phyloP scores from a whole-genome alignment of 2,888 invertebrate genomes.

The Odiellus spinosus region DNA sequence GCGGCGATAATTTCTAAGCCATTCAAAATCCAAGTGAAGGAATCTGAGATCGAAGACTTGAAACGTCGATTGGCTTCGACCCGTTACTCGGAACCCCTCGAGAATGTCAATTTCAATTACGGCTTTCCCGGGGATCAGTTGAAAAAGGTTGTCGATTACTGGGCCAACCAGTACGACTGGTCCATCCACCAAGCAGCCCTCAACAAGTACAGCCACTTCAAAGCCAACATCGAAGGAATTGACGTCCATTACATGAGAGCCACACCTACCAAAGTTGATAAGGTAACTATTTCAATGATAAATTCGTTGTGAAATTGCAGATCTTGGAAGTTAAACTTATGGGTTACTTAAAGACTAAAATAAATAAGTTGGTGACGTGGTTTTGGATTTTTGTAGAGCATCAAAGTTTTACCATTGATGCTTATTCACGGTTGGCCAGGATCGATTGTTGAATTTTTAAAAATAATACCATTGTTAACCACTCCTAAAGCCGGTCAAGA shows the following conservation, averaged over 20 bases:
- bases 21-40: not conserved
- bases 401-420: constrained; percentile 44
- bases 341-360: too few species aligned
- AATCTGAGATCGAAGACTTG: constrained; percentile 25
- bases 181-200: constrained; percentile 45
- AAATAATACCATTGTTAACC: constrained; percentile 48
- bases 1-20: not conserved
- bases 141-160: constrained; percentile 52
- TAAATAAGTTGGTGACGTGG: too few species aligned
- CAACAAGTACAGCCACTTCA: constrained; percentile 57
- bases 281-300: too few species aligned
- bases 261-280: constrained; percentile 33
- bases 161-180: constrained; percentile 62
- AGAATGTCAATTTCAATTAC: constrained; percentile 51
- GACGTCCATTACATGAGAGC: constrained; percentile 50
- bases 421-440: constrained; percentile 76
- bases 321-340: too few species aligned
- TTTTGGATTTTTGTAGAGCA: too few species aligned
- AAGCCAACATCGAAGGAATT: constrained; percentile 56
- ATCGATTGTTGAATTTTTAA: constrained; percentile 60
- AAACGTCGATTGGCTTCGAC: constrained; percentile 38
- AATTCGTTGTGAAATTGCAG: too few species aligned
- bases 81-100: constrained; percentile 25
- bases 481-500: constrained; percentile 36
- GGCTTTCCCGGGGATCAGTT: constrained; percentile 60